Base-by-base conservation (phyloP, 2,113 vertebrate species). In the Procavia capensis region DNA sequence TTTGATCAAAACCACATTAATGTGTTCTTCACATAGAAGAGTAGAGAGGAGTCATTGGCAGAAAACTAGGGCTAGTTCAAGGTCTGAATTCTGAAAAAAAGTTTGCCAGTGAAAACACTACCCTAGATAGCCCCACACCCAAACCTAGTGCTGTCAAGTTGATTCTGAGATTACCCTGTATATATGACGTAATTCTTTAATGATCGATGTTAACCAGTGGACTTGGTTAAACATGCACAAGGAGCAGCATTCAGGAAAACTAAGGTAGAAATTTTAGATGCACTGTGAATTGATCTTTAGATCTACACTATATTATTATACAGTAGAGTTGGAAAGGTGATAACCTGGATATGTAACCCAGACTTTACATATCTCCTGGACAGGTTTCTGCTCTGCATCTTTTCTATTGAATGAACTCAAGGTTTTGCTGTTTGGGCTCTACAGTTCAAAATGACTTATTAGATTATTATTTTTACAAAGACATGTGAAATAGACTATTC, bases 281-380 rank as follows among this genome's bases (percentile, higher is more conserved):
- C 64, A 87, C 93, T 50, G 6, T 91, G 72, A 96, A 97, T 96
- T 97, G 90, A 97, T 97, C 97, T 92, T 98, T 95, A 91, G 66
- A 70, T 54, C 11, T 76, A 6, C 10, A 34, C 29, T 41, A 2
- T 80, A 82, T 92, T 80, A 82, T 92, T 89, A 29, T 29, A 25
- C 0, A 64, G 3, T 87, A 5, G 43, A 20, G 1, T 34, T 29
- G 70, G 43, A 89, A 95, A 93, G 29, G 25, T 64, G 19, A 80
- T 64, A 82, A 68, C 1, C 39, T 87, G 3, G 34, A 9, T 25
- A 70, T 43, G 29, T 36, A 85, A 80, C 3, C 20, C 74, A 70
- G 86, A 76, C 19, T 79, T 93, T 76, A 90, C 74, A 57, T 93
- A 75, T 64, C 8, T 82, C 54, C 61, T 13, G 9, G 29, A 13